Base-by-base conservation (phyloP, 2,797 vertebrate species). In the Micrastur ruficollis region DNA sequence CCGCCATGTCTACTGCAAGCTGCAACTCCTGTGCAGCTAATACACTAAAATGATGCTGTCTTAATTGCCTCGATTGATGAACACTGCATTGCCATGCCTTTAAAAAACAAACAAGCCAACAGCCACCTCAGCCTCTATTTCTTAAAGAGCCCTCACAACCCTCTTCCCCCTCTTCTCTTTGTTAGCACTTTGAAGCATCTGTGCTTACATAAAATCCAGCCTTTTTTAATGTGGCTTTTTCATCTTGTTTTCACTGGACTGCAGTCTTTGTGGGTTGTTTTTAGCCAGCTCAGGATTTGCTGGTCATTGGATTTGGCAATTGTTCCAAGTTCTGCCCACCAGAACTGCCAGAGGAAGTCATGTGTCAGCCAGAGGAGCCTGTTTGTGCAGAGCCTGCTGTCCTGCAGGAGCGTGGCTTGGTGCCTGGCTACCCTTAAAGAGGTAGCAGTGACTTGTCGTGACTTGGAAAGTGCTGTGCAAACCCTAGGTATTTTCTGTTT, bases 241-340 rank as follows among this genome's bases (percentile, higher is more conserved):
- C 92, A 55, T 95, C 50, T 83, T 98, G 96, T 98, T 99, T 98
- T 97, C 96, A 98, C 98, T 98, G 98, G 97, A 97, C 58, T 52
- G 61, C 56, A 86, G 87, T 97, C 82, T 90, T 95, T 95, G 81
- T 91, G 82, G 96, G 96, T 98, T 98, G 96, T 98, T 98, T 98
- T 98, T 96, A 98, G 97, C 97, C 97, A 96, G 97, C 95, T 97
- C 91, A 95, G 97, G 98, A 97, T 97, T 98, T 97, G 95, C 96
- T 97, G 97, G 96, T 97, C 94, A 90, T 81, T 97, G 96, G 95
- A 97, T 97, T 97, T 98, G 97, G 97, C 97, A 97, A 81, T 85
- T 40, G 74, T 93, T 97, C 81, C 82, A 84, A 94, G 76, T 95
- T 96, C 95, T 98, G 96, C 96, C 97, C 96, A 97, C 95, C 95